phyloP scores from a whole-genome alignment of 2,888 invertebrate species.

The Pyrgus malvae region DNA sequence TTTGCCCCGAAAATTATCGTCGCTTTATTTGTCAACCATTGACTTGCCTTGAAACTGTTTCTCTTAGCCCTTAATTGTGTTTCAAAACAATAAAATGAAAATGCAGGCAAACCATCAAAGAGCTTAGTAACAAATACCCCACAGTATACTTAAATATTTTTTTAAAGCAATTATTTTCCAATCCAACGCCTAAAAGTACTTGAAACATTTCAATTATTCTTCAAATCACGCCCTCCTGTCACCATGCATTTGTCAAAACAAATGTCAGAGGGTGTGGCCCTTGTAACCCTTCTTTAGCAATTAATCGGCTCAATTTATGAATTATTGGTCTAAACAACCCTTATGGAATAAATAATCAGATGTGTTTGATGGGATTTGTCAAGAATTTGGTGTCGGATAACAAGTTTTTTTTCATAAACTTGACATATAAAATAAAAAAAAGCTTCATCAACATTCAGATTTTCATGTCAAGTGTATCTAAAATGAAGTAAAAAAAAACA shows the following conservation, averaged over 20 bases:
- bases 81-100: no score
- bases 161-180: not conserved
- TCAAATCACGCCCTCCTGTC: conserved; percentile 43
- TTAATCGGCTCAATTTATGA: conserved; percentile 79
- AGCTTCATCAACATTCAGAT: no score
- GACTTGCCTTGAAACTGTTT: no score
- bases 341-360: conserved; percentile 62
- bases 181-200: not conserved
- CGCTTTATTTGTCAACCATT: no score
- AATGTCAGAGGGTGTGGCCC: conserved; percentile 40
- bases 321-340: conserved; percentile 65
- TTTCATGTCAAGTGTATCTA: no score
- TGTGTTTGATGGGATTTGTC: conserved; percentile 29
- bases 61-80: no score
- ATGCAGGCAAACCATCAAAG: no score
- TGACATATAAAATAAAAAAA: no score
- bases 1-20: no score
- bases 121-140: no score
- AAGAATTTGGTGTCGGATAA: not conserved
- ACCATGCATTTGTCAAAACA: conserved; percentile 67
- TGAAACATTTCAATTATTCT: conserved; percentile 11
- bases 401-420: not conserved
- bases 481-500: no score
- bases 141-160: not conserved
- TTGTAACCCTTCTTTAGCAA: conserved; percentile 71